Base-by-base conservation (phyloP, 2,113 vertebrate species). In the Xyrauchen texanus region DNA sequence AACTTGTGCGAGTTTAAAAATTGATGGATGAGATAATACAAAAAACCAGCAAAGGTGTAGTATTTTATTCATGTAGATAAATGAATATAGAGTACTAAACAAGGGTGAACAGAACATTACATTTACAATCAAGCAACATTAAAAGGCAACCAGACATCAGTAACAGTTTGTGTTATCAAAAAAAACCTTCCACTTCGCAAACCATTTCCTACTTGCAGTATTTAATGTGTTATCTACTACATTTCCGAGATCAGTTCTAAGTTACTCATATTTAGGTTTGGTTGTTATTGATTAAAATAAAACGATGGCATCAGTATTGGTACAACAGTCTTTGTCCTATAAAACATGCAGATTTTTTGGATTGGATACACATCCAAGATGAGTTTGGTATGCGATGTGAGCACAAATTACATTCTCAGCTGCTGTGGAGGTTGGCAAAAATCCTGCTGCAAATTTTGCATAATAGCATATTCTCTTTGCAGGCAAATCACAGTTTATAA, bases 21-120 rank as follows among this genome's bases (percentile, higher is more conserved):
- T 9, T n/a, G 7, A 8, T n/a, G 0, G 16, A 69, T 57, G 7
- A 44, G 11, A n/a, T 57, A 8, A 71, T 8, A n/a, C 68, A 5
- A 46, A 51, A 74, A 4, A 34, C 21, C 58, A n/a, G 4, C 45
- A 81, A 69, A 60, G 10, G 55, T 72, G 63, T 77, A 72, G n/a
- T 42, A 75, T 82, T 85, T 82, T 76, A 73, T 61, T 81, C 3
- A 82, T 91, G 88, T 89, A 88, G 86, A 90, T 69, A 88, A 83
- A 62, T 62, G 58, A 74, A 74, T 51, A 80, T 62, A 86, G 78
- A 81, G 52, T 68, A 65, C 72, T 81, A 72, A 60, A 76, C 47
- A 57, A 85, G 6, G 80, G 71, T 21, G 81, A 89, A 88, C 86
- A 87, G 85, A 90, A 89, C 84, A 76, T 75, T 71, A 85, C 73